phyloP scores from a whole-genome alignment of 2,797 vertebrate species.

The Enteromius afrohamiltoni region DNA sequence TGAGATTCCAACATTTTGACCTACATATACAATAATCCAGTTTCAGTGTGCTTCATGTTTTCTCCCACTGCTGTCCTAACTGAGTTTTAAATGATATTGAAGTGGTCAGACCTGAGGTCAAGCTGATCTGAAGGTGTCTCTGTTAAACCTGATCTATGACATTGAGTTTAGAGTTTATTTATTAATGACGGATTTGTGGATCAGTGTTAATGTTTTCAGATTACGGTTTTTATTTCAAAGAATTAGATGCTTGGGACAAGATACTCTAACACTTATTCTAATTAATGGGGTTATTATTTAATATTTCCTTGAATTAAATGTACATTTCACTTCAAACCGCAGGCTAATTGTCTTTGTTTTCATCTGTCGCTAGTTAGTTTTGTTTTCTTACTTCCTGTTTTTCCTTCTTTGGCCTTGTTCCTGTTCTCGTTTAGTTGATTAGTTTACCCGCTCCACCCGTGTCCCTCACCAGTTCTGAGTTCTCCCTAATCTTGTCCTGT shows the following conservation, averaged over 20 bases:
- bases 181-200: background rate
- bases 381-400: too few species aligned
- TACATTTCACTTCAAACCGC: background rate
- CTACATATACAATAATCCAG: too few species aligned
- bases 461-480: too few species aligned
- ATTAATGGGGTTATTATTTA: background rate
- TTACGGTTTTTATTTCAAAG: background rate
- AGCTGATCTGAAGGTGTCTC: background rate
- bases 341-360: background rate
- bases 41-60: background rate
- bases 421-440: too few species aligned
- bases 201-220: background rate
- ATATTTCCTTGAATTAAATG: background rate
- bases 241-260: background rate
- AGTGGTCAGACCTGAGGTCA: too few species aligned
- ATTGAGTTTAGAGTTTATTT: background rate
- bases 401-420: too few species aligned
- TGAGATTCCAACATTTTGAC: background rate
- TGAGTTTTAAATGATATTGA: background rate
- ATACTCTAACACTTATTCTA: background rate
- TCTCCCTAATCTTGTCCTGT: too few species aligned
- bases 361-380: too few species aligned
- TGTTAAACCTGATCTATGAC: background rate
- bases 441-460: too few species aligned
- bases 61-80: background rate